Percentiles rank a stretch among this genome's conserved stretches.
Evolutionary conservation across 2,888 invertebrate species (phyloP).

Genomic region (Coenonympha glycerion): DNA sequence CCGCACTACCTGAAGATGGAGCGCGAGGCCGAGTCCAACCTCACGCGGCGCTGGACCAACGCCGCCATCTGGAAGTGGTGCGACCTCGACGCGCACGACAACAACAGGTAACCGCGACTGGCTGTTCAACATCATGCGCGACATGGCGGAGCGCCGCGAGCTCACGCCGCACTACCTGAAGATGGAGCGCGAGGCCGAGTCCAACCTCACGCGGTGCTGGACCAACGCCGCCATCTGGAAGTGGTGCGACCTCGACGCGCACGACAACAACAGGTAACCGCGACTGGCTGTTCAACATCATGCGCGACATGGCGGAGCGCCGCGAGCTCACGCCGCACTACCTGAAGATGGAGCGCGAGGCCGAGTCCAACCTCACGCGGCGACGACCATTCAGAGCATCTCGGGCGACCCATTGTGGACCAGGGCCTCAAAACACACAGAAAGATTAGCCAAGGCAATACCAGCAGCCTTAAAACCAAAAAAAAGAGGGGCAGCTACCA

Average conservation of each 20-base stretch:
- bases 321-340: slow-evolving; percentile 89
- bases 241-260: slow-evolving; percentile 96
- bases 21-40: slow-evolving; percentile 90
- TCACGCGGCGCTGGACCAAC: slow-evolving; percentile 89
- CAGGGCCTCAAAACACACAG: too few species aligned
- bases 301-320: slow-evolving; percentile 94
- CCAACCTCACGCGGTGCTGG: slow-evolving; percentile 88
- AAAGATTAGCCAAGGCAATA: too few species aligned
- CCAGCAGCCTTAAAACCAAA: too few species aligned
- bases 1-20: slow-evolving; percentile 90
- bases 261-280: slow-evolving; percentile 88
- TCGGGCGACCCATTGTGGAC: too few species aligned
- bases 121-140: slow-evolving; percentile 98
- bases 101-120: slow-evolving; percentile 90
- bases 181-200: slow-evolving; percentile 93
- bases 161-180: slow-evolving; percentile 86
- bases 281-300: slow-evolving; percentile 98
- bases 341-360: slow-evolving; percentile 90
- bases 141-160: slow-evolving; percentile 91
- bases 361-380: slow-evolving; percentile 85
- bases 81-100: slow-evolving; percentile 94
- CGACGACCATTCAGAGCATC: not conserved
- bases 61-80: slow-evolving; percentile 99
- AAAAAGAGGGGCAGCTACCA: too few species aligned
- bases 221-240: slow-evolving; percentile 98